A percentile compares a stretch with the other conserved stretches of the same genome.
These are phyloP conservation scores for Galeopsomyia nigrocyanea DNA, from an alignment of 2,888 invertebrate species.

Conservation along the genomic window DNA sequence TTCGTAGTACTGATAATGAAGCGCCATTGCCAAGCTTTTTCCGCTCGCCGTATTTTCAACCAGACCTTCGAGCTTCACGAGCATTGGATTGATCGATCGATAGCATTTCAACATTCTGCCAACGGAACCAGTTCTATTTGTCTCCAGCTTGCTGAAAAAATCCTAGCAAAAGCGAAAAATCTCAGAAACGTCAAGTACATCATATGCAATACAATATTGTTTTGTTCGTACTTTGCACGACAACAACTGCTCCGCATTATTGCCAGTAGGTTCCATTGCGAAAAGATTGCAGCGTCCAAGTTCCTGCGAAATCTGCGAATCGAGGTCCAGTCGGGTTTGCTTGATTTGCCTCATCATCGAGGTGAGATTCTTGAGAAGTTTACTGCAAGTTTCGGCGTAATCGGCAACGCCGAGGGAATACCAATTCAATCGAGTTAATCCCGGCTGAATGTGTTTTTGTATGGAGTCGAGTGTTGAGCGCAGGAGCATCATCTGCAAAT, in stretches of 20 bases:
- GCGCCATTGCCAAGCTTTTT: constrained; percentile 78
- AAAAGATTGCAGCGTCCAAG: constrained; percentile 60
- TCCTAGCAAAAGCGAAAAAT: constrained; percentile 14
- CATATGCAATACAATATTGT: not conserved
- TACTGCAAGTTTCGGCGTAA: constrained; percentile 75
- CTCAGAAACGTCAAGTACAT: no score
- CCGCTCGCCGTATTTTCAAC: constrained; percentile 86
- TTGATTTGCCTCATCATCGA: constrained; percentile 79
- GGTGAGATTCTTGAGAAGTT: constrained; percentile 73
- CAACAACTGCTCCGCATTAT: constrained; percentile 30
- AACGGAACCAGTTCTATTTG: constrained; percentile 77
- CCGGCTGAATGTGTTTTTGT: constrained; percentile 84
- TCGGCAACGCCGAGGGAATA: constrained; percentile 85
- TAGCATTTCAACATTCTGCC: constrained; percentile 81
- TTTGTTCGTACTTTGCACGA: constrained; percentile 34
- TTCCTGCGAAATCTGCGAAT: constrained; percentile 56
- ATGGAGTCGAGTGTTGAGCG: constrained; percentile 78
- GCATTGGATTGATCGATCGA: constrained; percentile 83
- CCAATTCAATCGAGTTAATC: constrained; percentile 88
- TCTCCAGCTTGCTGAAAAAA: constrained; percentile 73
- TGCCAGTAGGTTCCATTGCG: constrained; percentile 43
- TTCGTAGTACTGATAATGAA: constrained; percentile 88
- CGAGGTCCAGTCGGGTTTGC: constrained; percentile 67
- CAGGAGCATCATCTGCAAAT: constrained; percentile 74
- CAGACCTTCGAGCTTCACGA: constrained; percentile 88